Base-by-base conservation (phyloP, 2,113 vertebrate species). In the Cyanoliseus patagonus region DNA sequence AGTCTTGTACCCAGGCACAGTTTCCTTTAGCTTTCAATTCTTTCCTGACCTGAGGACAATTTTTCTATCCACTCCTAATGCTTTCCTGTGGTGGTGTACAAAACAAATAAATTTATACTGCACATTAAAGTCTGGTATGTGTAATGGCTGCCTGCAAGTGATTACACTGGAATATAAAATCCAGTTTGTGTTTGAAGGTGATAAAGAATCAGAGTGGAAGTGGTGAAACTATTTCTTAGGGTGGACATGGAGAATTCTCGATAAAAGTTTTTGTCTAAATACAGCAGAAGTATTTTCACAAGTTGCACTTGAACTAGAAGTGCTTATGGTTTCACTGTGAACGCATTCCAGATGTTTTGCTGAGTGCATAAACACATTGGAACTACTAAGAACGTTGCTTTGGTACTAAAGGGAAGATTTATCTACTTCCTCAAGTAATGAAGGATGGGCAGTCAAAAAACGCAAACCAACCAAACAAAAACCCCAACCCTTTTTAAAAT, bases 271-370 rank as follows among this genome's bases (percentile, higher is more conserved):
- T 83, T 66, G 30, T 74, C 25, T 77, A 73, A 61, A 23, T 51
- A 27, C 23, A 76, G 12, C 52, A 30, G 33, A 49, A 59, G 8
- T 70, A 25, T 28, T 70, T 89, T 59, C 2, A 67, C 31, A 77
- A 88, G 42, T 37, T 59, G 35, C 33, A 19, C 13, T 76, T 88
- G 55, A 63, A 57, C 17, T 67, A 31, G 42, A 70, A 78, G 23
- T 94, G 44, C n/a, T 44, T 41, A 33, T 1, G 24, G 37, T 75
- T 67, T 61, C 31, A 30, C 8, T 68, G 13, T 70, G 72, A 83
- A 69, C 0, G 0, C 3, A 1, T 76, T 78, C 52, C 37, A 49
- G 52, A 11, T 80, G n/a, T 57, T 92, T 77, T 89, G 12, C 33
- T 79, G 59, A n/a, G 52, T 24, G 31, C 37, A 11, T 19, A 33